Evolutionary conservation across 2,888 invertebrate species (phyloP).

Genomic region (Sclerodermus sp.): DNA sequence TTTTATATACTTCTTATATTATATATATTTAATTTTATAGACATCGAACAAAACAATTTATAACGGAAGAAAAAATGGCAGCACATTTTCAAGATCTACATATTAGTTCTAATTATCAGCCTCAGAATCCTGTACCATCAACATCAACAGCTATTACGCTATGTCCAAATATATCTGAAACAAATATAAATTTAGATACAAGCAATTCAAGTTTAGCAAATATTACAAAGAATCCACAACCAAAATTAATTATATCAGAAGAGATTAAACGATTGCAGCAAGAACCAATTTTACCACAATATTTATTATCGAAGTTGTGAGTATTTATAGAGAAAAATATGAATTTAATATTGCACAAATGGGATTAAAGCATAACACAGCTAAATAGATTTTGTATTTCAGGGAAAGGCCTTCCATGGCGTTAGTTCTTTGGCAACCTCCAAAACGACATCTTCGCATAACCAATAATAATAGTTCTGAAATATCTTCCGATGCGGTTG

Average conservation of each 20-base stretch:
- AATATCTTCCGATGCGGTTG: too few species aligned
- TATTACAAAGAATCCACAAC: conserved; percentile 40
- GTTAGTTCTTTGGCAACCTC: conserved; percentile 76
- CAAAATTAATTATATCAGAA: conserved; percentile 66
- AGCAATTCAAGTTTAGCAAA: conserved; percentile 31
- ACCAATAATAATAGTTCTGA: conserved; percentile 32
- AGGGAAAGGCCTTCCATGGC: conserved; percentile 77
- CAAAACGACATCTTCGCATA: conserved; percentile 59
- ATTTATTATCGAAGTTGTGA: conserved; percentile 61
- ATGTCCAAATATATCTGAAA: conserved; percentile 13
- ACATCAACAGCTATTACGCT: conserved; percentile 29
- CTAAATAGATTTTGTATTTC: conserved; percentile 39
- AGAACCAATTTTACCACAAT: conserved; percentile 70
- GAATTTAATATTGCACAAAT: too few species aligned
- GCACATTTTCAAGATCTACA: conserved; percentile 77
- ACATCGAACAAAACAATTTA: conserved; percentile 67
- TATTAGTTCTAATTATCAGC: conserved; percentile 60
- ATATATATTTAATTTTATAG: background rate
- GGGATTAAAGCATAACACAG: conserved; percentile 25
- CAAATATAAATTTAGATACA: conserved; percentile 27
- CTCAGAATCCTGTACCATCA: conserved; percentile 28
- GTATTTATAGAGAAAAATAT: conserved; percentile 16
- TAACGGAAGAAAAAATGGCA: conserved; percentile 84
- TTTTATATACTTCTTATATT: background rate
- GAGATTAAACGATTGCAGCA: conserved; percentile 69